Conservation (phyloP, 2,797 vertebrate genomes). For the Anguilla anguilla region DNA sequence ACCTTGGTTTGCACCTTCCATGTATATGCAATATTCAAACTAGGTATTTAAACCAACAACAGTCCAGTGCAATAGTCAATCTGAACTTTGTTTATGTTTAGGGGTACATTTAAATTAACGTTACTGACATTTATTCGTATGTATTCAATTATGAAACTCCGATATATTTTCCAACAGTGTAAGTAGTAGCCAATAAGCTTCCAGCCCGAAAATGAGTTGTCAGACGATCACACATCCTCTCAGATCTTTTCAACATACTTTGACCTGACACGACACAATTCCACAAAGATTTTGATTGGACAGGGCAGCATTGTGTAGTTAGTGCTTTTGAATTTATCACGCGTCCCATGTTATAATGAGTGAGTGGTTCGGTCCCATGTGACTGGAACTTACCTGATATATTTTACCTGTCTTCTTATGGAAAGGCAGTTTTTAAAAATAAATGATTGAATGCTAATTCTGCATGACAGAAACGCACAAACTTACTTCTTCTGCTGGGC, state of each 20-base stretch:
- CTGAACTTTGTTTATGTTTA: neutral
- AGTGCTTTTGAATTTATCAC: too few species aligned
- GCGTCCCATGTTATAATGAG: neutral
- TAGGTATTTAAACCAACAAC: neutral
- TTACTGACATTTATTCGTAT: neutral
- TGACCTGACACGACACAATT: neutral
- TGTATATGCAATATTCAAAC: neutral
- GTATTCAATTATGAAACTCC: neutral
- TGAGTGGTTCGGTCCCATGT: neutral
- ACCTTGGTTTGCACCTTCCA: neutral
- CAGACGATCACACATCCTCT: neutral
- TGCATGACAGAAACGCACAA: neutral
- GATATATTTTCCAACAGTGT: neutral
- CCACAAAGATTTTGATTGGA: neutral
- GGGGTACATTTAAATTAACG: neutral
- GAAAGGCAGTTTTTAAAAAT: too few species aligned
- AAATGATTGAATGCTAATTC: neutral
- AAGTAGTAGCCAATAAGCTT: neutral
- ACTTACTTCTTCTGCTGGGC: slow-evolving; percentile 82
- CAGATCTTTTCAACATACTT: neutral
- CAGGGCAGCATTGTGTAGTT: too few species aligned
- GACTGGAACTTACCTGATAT: neutral
- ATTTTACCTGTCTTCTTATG: too few species aligned
- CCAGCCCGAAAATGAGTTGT: neutral
- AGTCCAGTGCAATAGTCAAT: neutral